Conservation (phyloP, 2,797 vertebrate species). For the Pangasius mekongensis region DNA sequence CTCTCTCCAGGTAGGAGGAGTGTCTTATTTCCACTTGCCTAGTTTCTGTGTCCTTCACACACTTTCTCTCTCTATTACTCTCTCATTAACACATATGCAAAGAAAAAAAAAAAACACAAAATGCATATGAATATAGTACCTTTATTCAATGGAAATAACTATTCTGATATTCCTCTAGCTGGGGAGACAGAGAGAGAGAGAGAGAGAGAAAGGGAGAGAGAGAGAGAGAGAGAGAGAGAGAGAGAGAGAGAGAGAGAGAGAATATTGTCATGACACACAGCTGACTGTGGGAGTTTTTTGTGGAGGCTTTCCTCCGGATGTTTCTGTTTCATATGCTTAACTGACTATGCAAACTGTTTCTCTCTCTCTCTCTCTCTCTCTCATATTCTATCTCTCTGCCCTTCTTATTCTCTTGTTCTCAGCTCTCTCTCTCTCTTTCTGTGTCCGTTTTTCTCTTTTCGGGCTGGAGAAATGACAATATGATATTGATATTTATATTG, state of each 20-base stretch:
- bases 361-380: no score
- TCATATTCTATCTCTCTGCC: background rate
- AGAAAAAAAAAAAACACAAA: background rate
- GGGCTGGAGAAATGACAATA: background rate
- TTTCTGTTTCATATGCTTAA: conserved; percentile 8
- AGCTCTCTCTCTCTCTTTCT: background rate
- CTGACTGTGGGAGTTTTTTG: conserved; percentile 12
- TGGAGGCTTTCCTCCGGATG: background rate
- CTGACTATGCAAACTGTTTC: no score
- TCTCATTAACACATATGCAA: background rate
- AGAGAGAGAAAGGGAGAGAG: background rate
- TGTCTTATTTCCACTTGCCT: conserved; percentile 54
- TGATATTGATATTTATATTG: background rate
- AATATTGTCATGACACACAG: background rate
- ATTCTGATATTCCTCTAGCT: background rate
- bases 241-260: background rate
- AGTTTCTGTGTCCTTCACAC: conserved; percentile 47
- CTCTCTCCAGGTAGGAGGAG: conserved; percentile 71
- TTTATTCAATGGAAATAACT: background rate
- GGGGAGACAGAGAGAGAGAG: no score
- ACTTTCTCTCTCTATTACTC: conserved; percentile 15
- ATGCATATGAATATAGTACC: background rate
- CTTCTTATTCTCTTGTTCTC: background rate
- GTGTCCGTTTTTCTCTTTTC: no score
- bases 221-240: background rate